Evolutionary conservation across 2,797 vertebrate genomes (phyloP), one percentile per base, ranked within the genome.

Genomic region (Acanthis flammea): DNA sequence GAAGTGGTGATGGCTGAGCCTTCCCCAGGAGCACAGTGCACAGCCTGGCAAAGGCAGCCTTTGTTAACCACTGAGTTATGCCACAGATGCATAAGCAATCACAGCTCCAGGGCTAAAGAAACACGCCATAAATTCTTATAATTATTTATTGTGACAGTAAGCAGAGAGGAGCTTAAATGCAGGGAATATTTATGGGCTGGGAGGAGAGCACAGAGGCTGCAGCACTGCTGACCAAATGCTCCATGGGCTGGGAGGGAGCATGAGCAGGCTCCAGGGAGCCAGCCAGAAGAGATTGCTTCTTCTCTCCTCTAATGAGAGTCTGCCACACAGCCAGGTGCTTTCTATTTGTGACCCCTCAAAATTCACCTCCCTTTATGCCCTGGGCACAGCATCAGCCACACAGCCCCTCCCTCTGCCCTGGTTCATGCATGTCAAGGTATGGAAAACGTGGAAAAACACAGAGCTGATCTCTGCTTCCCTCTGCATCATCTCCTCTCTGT

Each of bases 321-420:
- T 50, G 6, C 8, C 30, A 25, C 39, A 31, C 8, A 31, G 28
- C 10, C 65, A 47, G 53, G 4, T 5, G 4, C 22, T 25, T 54
- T 55, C 24, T 70, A 16, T 10, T 12, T 42, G 25, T 39, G n/a
- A 70, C 16, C 21, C 16, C 23, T 9, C 1, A 0, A 47, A 31
- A 9, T 17, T 51, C 53, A 25, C 5, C 44, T 65, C 14, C 7
- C 6, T 33, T 42, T 48, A 54, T 62, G 25, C 51, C 23, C 21
- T 19, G 24, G 3, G 15, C 60, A 19, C 28, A 31, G 47, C 42
- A 27, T 3, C 30, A 30, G 22, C 35, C 33, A 45, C 57, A 35
- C n/a, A 70, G 33, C 21, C 13, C 37, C 25, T 47, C 48, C 65
- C 42, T 6, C 60, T 57, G 19, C 48, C 0, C 0, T 0, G 0